Evolutionary conservation across 2,113 vertebrate species (phyloP), one percentile per base, ranked within the genome.

Genomic region (Amazona guildingii): DNA sequence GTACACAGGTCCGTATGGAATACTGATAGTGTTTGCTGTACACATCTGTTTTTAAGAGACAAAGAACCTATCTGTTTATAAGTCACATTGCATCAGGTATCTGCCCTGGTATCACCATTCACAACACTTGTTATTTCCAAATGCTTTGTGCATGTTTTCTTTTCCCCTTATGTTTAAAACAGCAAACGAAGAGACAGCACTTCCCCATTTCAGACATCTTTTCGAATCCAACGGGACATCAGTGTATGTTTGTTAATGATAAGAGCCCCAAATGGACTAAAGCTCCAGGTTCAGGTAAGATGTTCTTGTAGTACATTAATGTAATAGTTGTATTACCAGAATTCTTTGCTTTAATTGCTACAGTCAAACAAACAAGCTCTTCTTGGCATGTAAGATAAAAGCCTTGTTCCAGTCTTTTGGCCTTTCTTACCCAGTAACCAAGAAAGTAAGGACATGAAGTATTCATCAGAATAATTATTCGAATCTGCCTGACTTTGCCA

Each of bases 291-390:
- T 79, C 67, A 79, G 48, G 63, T 70, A 72, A 69, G 68, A 90
- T 70, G 28, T 3, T 88, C 78, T 49, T 84, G 41, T 41, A 85
- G 67, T 41, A 59, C n/a, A 49, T 20, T 10, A 9, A 48, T 2
- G 2, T 19, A 66, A 19, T 9, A 66, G 43, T 1, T 59, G 9
- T 27, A n/a, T 7, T 4, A 11, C 29, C 24, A 31, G 2, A 1
- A 59, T 66, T 24, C 57, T 46, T 63, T 8, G 15, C 51, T 64
- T 62, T 79, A 68, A 13, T 28, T 62, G 64, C 39, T 43, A 24
- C 25, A 52, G 54, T 23, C 59, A 88, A 77, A 75, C 24, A 51
- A 67, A 29, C 20, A 62, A 66, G 29, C 15, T 66, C n/a, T 28
- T 62, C 37, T 9, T 11, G 37, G 19, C 37, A 35, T 4, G 4